phyloP scores from a whole-genome alignment of 2,888 invertebrate species.

The Argyresthia goedartella region DNA sequence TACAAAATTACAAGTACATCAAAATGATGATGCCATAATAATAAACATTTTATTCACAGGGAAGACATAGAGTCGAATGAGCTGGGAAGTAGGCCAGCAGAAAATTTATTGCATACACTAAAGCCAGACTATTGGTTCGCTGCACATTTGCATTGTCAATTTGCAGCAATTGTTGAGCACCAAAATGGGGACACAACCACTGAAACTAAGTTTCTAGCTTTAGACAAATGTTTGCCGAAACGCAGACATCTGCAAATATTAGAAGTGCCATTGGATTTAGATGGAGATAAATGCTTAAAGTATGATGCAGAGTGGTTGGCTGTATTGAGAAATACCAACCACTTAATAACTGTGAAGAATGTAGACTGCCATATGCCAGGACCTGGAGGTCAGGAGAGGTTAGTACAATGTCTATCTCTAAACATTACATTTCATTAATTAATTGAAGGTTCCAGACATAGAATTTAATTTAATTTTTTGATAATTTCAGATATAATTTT shows the following conservation, averaged over 20 bases:
- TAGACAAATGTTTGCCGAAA: slow-evolving; percentile 96
- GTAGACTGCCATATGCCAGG: slow-evolving; percentile 86
- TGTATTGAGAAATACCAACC: slow-evolving; percentile 89
- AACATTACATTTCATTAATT: neutral
- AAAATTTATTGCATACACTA: slow-evolving; percentile 83
- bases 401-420: neutral
- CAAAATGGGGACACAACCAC: slow-evolving; percentile 45
- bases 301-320: slow-evolving; percentile 97
- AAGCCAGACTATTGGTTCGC: slow-evolving; percentile 96
- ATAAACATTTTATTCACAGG: slow-evolving; percentile 49
- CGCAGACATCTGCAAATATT: slow-evolving; percentile 90
- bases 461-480: neutral
- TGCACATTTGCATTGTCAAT: slow-evolving; percentile 97
- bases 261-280: slow-evolving; percentile 70
- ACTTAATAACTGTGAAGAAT: slow-evolving; percentile 82
- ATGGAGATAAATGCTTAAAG: slow-evolving; percentile 67
- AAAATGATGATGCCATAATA: neutral
- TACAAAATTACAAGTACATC: neutral
- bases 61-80: slow-evolving; percentile 84
- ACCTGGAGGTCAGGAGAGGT: slow-evolving; percentile 77
- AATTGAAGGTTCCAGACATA: neutral
- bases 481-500: slow-evolving; percentile 74
- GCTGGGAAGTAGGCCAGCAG: slow-evolving; percentile 90
- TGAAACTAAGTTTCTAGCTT: slow-evolving; percentile 86
- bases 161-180: slow-evolving; percentile 89